A percentile compares a stretch with the other conserved stretches of the same genome.
These are phyloP conservation scores for Eueides isabella DNA, from an alignment of 1,140 invertebrate species.

Conservation along the genomic window DNA sequence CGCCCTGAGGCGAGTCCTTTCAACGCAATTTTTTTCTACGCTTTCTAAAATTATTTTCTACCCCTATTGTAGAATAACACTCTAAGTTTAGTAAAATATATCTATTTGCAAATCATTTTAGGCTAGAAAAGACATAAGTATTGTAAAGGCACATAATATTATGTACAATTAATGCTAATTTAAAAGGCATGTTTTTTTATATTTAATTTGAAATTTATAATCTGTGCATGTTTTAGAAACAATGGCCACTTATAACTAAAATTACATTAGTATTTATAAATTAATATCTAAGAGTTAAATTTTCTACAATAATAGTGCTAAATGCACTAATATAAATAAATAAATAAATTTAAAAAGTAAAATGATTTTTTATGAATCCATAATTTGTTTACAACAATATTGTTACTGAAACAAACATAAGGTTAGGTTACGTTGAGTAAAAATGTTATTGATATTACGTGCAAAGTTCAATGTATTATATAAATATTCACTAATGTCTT, in stretches of 20 bases:
- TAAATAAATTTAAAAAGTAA: not conserved
- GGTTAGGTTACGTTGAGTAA: not conserved
- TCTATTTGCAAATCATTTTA: constrained; percentile 20
- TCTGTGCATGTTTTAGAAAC: not conserved
- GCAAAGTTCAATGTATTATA: not conserved
- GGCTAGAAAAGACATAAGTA: constrained; percentile 20
- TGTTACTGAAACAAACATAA: not conserved
- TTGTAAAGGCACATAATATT: constrained; percentile 19
- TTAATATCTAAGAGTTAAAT: not conserved
- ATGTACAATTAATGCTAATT: constrained; percentile 1
- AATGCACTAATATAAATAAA: not conserved
- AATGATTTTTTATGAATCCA: not conserved
- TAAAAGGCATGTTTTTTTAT: not conserved
- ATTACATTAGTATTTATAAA: constrained; percentile 1
- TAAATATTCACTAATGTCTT: constrained; percentile 33
- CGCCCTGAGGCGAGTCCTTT: too few relatives aligned
- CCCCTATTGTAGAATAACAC: too few relatives aligned
- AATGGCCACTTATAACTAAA: not conserved
- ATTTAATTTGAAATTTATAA: not conserved
- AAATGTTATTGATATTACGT: too few relatives aligned
- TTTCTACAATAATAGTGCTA: not conserved
- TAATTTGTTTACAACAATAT: constrained; percentile 3
- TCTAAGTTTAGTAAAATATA: not conserved
- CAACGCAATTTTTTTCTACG: too few relatives aligned
- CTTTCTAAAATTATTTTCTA: too few relatives aligned